Percentiles rank a stretch among this genome's conserved stretches.
phyloP scores from a whole-genome alignment of 2,888 invertebrate species.

The Dryocosmus kuriphilus region DNA sequence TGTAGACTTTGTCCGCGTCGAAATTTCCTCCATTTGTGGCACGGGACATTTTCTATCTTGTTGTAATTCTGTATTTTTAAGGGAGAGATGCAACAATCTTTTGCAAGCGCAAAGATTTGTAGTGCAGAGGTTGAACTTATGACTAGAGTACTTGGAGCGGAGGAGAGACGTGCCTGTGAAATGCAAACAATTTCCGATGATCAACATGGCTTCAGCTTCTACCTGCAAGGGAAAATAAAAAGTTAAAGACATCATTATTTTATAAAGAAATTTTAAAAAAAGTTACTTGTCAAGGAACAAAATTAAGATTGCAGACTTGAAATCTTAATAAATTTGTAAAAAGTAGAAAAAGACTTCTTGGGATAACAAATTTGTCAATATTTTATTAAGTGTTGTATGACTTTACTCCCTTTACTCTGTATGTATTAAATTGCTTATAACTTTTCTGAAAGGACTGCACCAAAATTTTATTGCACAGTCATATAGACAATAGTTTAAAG shows the following conservation, averaged over 20 bases:
- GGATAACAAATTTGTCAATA: too few relatives aligned
- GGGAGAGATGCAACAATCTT: slow-evolving; percentile 18
- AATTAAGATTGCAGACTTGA: too few relatives aligned
- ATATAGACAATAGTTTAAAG: too few relatives aligned
- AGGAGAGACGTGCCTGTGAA: slow-evolving; percentile 22
- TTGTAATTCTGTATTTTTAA: neutral
- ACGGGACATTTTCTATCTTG: neutral
- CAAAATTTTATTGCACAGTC: too few relatives aligned
- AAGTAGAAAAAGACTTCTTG: too few relatives aligned
- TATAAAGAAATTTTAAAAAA: too few relatives aligned
- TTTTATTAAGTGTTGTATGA: too few relatives aligned
- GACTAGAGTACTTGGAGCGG: slow-evolving; percentile 28
- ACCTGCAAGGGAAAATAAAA: neutral
- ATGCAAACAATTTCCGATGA: slow-evolving; percentile 7
- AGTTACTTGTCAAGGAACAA: too few relatives aligned
- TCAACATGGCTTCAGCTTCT: neutral
- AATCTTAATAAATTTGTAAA: too few relatives aligned
- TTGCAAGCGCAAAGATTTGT: slow-evolving; percentile 36
- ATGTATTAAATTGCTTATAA: too few relatives aligned
- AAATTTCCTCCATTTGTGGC: neutral
- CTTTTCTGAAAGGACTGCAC: too few relatives aligned
- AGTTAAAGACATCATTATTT: neutral
- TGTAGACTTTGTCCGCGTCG: neutral
- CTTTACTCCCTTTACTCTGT: too few relatives aligned
- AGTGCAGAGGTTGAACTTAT: slow-evolving; percentile 19